Evolutionary conservation across 1,140 invertebrate species (phyloP), one percentile per base, ranked within the genome.

Genomic region (Drosophila pseudoobscura): DNA sequence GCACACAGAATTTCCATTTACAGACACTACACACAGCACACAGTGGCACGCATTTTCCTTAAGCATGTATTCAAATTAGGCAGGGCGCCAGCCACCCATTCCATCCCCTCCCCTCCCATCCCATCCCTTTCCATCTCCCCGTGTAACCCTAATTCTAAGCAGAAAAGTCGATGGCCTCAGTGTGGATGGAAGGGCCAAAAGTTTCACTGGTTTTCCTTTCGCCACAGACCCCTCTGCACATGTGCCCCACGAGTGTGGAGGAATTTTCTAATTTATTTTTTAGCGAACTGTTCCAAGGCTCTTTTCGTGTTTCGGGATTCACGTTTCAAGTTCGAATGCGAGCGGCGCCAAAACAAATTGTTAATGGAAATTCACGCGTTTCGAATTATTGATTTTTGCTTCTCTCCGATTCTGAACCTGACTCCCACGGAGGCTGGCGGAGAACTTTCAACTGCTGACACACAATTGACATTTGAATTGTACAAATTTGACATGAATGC

Each of bases 191-290:
- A 53, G 51, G 17, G 17, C 17, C 17, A 17, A 17, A 17, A 17
- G 17, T 53, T 53, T 39, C 51, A n/a, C 43, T 43, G 58, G 44
- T 29, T 24, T 22, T 15, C 24, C 24, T 24, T 24, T 24, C 39
- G 22, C 17, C 62, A 29, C 31, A 35, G 31, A 9, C 3, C 31
- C 31, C 31, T 45, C 47, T 64, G 71, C 82, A 87, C 75, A 87
- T 87, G 83, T 87, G 82, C 39, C 62, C 24, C 52, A 57, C 75
- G 68, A 61, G 84, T 82, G 83, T 72, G 79, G 79, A 56, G 79
- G 88, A 90, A 90, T 90, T 90, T 90, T 88, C 71, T 90, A 88
- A 90, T 90, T 89, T 89, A 89, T 87, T 89, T 88, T 88, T 79
- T 84, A 78, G 80, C 70, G 78, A 78, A 75, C 84, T 74, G 75